Percentiles rank a stretch among this genome's conserved stretches.
These are phyloP conservation scores for Pammene fasciana DNA, from an alignment of 2,888 invertebrate genomes.

Conservation along the genomic window DNA sequence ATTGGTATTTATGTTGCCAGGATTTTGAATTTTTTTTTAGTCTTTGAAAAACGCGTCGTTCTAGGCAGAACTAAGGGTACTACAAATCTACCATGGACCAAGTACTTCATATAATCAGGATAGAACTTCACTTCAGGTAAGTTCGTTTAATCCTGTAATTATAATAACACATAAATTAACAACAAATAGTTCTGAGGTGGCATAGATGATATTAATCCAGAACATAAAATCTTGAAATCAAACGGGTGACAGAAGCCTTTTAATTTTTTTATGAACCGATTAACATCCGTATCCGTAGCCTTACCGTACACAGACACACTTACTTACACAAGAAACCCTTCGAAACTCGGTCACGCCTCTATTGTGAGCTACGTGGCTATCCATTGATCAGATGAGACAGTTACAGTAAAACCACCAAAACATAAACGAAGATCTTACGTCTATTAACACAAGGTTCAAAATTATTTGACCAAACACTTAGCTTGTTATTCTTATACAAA, in stretches of 20 bases:
- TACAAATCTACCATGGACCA: too few species aligned
- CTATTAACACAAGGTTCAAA: neutral
- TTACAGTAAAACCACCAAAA: constrained; percentile 1
- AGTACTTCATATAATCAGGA: too few species aligned
- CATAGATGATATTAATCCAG: neutral
- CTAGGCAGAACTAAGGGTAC: too few species aligned
- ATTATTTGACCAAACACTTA: neutral
- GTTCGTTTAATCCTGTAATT: too few species aligned
- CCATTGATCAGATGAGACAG: constrained; percentile 32
- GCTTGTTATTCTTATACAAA: constrained; percentile 20
- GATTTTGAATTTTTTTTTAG: too few species aligned
- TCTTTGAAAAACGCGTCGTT: too few species aligned
- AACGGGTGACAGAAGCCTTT: neutral
- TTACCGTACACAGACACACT: neutral
- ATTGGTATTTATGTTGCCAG: too few species aligned
- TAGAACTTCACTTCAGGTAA: too few species aligned
- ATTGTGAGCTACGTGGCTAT: constrained; percentile 21
- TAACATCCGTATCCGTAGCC: constrained; percentile 7
- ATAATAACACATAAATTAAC: too few species aligned
- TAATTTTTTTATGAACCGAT: too few species aligned
- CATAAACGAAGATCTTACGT: neutral
- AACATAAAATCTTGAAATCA: too few species aligned
- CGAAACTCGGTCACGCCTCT: constrained; percentile 19
- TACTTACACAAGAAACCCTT: constrained; percentile 18
- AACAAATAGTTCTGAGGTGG: neutral